A percentile compares a stretch with the other conserved stretches of the same genome.
Conservation (phyloP, 2,797 vertebrate genomes). For the Tachyglossus aculeatus region DNA sequence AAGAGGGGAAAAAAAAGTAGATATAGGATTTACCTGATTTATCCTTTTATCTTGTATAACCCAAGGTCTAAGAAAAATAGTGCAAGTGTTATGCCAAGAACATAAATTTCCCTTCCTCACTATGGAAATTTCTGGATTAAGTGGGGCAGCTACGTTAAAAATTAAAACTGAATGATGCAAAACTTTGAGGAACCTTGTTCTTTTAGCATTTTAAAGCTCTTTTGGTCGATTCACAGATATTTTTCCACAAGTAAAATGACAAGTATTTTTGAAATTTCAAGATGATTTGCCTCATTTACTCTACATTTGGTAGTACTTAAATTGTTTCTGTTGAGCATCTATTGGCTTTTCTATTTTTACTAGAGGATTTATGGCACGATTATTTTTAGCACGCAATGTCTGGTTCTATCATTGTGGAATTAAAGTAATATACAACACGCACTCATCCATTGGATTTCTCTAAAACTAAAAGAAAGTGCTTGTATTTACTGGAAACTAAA, state of each 20-base stretch:
- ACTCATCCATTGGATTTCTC: not conserved
- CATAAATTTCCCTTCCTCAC: not conserved
- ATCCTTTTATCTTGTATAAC: too few relatives aligned
- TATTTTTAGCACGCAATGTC: constrained; percentile 37
- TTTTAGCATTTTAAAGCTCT: constrained; percentile 22
- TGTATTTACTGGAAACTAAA: not conserved
- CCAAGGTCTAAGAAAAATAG: not conserved
- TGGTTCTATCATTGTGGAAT: constrained; percentile 22
- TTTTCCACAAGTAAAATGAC: constrained; percentile 41
- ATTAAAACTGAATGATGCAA: not conserved
- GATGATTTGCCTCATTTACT: constrained; percentile 1
- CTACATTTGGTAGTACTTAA: constrained; percentile 24
- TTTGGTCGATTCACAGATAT: constrained; percentile 38
- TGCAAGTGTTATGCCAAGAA: not conserved
- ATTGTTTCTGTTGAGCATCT: constrained; percentile 44
- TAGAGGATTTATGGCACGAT: constrained; percentile 32
- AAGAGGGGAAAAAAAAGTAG: too few relatives aligned
- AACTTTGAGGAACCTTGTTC: constrained; percentile 1
- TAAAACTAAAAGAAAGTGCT: not conserved
- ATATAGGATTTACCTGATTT: too few relatives aligned
- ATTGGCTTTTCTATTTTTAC: constrained; percentile 40
- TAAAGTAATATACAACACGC: not conserved
- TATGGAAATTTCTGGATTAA: not conserved
- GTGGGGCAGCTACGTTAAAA: not conserved
- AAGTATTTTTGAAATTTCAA: constrained; percentile 33